A percentile compares a stretch with the other conserved stretches of the same genome.
Conservation (phyloP, 2,113 vertebrate genomes). For the Boleophthalmus pectinirostris region DNA sequence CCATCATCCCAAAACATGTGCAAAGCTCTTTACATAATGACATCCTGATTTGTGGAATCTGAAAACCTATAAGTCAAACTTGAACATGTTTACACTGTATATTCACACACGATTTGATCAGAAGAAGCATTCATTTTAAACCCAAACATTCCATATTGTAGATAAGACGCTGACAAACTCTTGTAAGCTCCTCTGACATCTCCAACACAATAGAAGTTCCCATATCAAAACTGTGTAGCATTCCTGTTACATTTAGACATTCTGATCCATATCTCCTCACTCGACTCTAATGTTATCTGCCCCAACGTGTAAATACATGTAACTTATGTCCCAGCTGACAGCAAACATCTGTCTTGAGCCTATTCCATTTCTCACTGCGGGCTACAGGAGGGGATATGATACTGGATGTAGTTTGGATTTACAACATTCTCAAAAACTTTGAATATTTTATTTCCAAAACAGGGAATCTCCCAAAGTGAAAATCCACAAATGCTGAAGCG, state of each 20-base stretch:
- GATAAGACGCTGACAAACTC: background rate
- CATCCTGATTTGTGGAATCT: too few relatives aligned
- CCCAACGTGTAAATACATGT: background rate
- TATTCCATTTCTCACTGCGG: background rate
- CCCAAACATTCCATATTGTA: background rate
- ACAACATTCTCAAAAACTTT: background rate
- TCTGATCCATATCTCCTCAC: background rate
- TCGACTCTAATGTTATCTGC: background rate
- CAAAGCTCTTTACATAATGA: too few relatives aligned
- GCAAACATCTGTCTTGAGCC: background rate
- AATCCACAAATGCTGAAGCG: too few relatives aligned
- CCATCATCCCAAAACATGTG: too few relatives aligned
- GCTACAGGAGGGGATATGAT: background rate
- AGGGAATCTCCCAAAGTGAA: too few relatives aligned
- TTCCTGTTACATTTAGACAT: background rate
- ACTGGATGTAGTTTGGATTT: background rate
- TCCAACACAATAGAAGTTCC: background rate
- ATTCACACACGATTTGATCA: background rate
- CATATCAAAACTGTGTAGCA: background rate
- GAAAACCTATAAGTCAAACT: background rate
- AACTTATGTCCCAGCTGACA: slow-evolving; percentile 5
- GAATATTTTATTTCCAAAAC: too few relatives aligned
- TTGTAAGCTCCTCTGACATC: background rate
- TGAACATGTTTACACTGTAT: background rate
- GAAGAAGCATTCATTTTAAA: background rate